phyloP scores from a whole-genome alignment of 2,888 invertebrate genomes.

The Lepidochitona cinerea region DNA sequence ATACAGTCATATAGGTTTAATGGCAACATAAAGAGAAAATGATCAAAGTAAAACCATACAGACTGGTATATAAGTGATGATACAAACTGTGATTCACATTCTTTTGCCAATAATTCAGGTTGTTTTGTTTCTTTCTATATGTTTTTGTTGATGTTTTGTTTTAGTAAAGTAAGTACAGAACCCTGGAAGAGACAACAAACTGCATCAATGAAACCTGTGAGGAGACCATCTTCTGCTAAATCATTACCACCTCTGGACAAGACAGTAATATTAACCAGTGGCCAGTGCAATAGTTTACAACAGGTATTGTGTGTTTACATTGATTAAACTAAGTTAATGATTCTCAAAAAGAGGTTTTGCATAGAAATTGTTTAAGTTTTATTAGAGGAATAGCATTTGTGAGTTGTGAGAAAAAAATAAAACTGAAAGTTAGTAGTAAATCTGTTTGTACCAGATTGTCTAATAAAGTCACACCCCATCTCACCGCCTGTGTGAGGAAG shows the following conservation, averaged over 20 bases:
- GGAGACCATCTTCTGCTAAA: constrained; percentile 62
- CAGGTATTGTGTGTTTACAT: constrained; percentile 41
- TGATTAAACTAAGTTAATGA: background rate
- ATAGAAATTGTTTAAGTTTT: background rate
- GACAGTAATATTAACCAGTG: constrained; percentile 46
- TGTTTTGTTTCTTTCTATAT: background rate
- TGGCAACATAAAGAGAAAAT: too few species aligned
- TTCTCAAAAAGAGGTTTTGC: background rate
- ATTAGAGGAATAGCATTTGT: too few species aligned
- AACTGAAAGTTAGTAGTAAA: background rate
- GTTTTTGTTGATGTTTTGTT: constrained; percentile 9
- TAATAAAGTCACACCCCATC: too few species aligned
- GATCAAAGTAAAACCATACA: too few species aligned
- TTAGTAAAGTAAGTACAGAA: constrained; percentile 62
- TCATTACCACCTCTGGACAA: constrained; percentile 52
- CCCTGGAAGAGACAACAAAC: constrained; percentile 56
- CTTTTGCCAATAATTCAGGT: background rate
- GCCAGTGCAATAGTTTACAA: constrained; percentile 50
- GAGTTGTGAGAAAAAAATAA: background rate
- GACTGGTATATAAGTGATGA: too few species aligned
- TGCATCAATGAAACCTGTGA: constrained; percentile 37
- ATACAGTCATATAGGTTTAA: too few species aligned
- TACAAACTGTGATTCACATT: background rate
- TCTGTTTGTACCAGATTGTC: background rate
- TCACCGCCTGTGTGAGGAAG: too few species aligned